phyloP scores from a whole-genome alignment of 2,888 invertebrate genomes.

The Luffia ferchaultella region DNA sequence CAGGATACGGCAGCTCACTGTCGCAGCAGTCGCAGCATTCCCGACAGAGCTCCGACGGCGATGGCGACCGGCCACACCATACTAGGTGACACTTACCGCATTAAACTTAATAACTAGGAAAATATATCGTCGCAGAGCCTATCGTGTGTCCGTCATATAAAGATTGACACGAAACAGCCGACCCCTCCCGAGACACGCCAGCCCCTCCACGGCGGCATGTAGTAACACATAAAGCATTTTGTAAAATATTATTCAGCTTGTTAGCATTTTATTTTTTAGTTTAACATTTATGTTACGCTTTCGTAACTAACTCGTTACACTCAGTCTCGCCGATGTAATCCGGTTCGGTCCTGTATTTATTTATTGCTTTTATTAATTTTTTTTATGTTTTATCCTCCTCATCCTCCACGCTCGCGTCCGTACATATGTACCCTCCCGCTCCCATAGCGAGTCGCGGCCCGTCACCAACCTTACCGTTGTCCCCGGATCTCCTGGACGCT shows the following conservation, averaged over 20 bases:
- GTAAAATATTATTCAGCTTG: not conserved
- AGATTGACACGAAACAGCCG: not conserved
- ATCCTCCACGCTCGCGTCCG: not conserved
- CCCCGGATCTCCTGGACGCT: slow-evolving; percentile 12
- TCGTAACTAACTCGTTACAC: slow-evolving; percentile 30
- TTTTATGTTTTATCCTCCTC: slow-evolving; percentile 9
- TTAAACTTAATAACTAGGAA: not conserved
- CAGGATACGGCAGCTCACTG: slow-evolving; percentile 89
- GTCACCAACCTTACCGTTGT: not conserved
- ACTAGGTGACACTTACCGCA: slow-evolving; percentile 31
- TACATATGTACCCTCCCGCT: not conserved
- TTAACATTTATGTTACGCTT: slow-evolving; percentile 22
- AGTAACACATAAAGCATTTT: slow-evolving; percentile 19
- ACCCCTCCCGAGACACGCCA: not conserved
- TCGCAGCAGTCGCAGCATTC: slow-evolving; percentile 84
- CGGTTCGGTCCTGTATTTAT: slow-evolving; percentile 34
- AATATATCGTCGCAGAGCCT: not conserved
- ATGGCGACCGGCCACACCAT: slow-evolving; percentile 28
- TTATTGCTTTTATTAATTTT: slow-evolving; percentile 29
- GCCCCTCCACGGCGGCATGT: not conserved
- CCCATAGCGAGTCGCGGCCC: not conserved
- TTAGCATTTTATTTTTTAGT: slow-evolving; percentile 8
- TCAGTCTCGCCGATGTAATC: slow-evolving; percentile 11
- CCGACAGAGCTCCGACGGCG: slow-evolving; percentile 86
- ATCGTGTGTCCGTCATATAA: not conserved